These are phyloP conservation scores for Dasyurus viverrinus DNA, from an alignment of 2,113 vertebrate species.

Conservation along the genomic window DNA sequence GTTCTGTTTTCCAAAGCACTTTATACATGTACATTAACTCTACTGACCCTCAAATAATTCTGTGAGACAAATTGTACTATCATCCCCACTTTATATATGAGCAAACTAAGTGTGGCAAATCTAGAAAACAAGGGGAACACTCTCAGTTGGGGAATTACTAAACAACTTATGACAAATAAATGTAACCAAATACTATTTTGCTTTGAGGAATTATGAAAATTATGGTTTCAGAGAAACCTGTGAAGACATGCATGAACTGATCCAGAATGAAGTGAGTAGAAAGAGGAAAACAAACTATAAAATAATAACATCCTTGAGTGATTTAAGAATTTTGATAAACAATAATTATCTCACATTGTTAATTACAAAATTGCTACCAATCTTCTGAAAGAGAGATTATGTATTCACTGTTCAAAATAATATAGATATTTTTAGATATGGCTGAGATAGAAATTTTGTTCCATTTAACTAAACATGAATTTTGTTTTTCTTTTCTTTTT, in stretches of 20 bases:
- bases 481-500: background rate
- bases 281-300: background rate
- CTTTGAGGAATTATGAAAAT: background rate
- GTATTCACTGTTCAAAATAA: background rate
- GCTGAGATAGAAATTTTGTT: background rate
- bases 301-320: background rate
- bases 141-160: background rate
- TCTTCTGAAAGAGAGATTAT: background rate
- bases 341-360: background rate
- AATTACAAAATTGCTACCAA: background rate
- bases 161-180: background rate
- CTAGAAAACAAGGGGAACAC: background rate
- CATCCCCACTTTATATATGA: background rate
- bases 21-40: background rate
- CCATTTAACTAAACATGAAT: background rate
- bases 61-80: background rate
- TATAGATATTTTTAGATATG: background rate
- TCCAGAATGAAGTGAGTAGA: background rate
- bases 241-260: background rate
- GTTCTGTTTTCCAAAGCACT: background rate
- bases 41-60: background rate
- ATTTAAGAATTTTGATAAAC: background rate
- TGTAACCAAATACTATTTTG: background rate
- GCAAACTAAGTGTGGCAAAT: background rate
- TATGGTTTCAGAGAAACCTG: background rate